phyloP scores from a whole-genome alignment of 35 echinoderm and acorn worm species.

The Strongylocentrotus purpuratus region DNA sequence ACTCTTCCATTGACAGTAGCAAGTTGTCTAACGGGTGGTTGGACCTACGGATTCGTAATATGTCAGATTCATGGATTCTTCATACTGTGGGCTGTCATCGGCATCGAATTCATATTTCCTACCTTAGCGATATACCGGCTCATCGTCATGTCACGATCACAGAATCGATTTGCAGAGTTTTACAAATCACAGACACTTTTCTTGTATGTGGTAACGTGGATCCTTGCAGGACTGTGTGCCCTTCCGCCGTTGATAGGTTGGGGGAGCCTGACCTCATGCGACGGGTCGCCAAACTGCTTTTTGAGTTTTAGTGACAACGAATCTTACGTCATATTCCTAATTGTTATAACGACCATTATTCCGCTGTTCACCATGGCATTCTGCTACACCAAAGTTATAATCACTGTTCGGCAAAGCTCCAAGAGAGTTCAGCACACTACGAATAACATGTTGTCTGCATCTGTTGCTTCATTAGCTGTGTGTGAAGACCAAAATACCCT shows the following conservation, averaged over 20 bases:
- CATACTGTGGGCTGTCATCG: constrained; percentile 44
- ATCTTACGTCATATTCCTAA: constrained; percentile 54
- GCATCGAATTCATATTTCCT: constrained; percentile 58
- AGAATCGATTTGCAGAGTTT: constrained; percentile 58
- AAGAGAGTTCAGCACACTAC: constrained; percentile 59
- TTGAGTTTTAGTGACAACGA: constrained; percentile 40
- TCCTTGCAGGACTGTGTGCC: constrained; percentile 39
- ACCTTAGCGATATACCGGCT: constrained; percentile 63
- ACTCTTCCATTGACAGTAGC: constrained; percentile 52
- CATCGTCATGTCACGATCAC: constrained; percentile 52
- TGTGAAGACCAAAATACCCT: neutral
- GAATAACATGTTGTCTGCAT: constrained; percentile 43
- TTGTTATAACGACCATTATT: constrained; percentile 50
- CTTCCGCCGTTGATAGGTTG: constrained; percentile 57
- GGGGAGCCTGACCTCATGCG: constrained; percentile 48
- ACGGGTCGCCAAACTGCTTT: constrained; percentile 52
- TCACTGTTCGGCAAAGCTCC: constrained; percentile 63
- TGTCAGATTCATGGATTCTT: constrained; percentile 59
- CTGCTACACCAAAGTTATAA: constrained; percentile 59
- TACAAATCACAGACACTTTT: constrained; percentile 39
- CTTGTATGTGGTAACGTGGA: constrained; percentile 40
- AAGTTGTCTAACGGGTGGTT: constrained; percentile 33
- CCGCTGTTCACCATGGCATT: constrained; percentile 60
- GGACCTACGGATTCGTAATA: constrained; percentile 46
- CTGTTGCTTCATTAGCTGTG: constrained; percentile 5